A percentile compares a stretch with the other conserved stretches of the same genome.
phyloP scores from a whole-genome alignment of 2,888 invertebrate genomes.

The Uloborus plumipes region DNA sequence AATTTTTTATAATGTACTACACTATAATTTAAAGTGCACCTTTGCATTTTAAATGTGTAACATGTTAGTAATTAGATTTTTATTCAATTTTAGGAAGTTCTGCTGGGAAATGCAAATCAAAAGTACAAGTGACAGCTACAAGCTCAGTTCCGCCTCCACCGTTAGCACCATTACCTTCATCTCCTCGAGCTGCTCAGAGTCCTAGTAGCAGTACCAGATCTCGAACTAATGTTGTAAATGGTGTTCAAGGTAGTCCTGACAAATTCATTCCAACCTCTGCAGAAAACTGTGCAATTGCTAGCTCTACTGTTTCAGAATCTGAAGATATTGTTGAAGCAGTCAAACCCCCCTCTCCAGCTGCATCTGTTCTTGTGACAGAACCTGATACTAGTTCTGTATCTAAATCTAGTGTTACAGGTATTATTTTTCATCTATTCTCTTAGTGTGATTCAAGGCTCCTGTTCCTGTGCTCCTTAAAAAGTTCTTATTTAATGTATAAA shows the following conservation, averaged over 20 bases:
- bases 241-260: background rate
- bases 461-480: no score
- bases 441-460: no score
- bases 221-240: constrained; percentile 24
- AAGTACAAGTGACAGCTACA: constrained; percentile 27
- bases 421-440: no score
- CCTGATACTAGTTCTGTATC: constrained; percentile 73
- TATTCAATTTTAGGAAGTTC: constrained; percentile 12
- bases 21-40: no score
- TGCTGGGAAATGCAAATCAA: constrained; percentile 49
- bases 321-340: constrained; percentile 13
- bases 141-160: constrained; percentile 5
- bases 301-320: constrained; percentile 36
- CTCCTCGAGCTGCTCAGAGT: constrained; percentile 46
- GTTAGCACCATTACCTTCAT: constrained; percentile 15
- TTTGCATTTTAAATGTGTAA: no score
- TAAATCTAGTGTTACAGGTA: constrained; percentile 69
- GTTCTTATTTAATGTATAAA: no score
- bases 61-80: no score
- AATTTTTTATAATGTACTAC: no score
- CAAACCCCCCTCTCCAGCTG: constrained; percentile 53
- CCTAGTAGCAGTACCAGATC: constrained; percentile 56
- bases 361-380: constrained; percentile 72
- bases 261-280: constrained; percentile 13
- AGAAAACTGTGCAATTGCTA: constrained; percentile 18